Conservation (phyloP, 1,140 invertebrate species). For the Caligus rogercresseyi region DNA sequence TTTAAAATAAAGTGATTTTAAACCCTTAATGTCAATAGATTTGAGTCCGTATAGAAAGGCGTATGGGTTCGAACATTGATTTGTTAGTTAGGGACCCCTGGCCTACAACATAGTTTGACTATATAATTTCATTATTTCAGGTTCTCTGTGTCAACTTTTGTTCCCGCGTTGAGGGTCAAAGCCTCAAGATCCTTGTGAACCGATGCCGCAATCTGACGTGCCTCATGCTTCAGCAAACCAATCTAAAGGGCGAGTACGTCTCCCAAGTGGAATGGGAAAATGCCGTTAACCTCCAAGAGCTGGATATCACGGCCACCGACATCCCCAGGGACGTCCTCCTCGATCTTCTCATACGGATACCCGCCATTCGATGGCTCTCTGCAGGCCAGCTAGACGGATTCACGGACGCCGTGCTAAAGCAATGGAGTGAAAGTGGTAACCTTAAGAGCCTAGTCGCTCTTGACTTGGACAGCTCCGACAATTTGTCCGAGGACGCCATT, state of each 20-base stretch:
- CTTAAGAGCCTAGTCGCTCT: constrained; percentile 63
- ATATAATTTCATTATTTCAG: no score
- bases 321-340: constrained; percentile 79
- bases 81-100: no score
- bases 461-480: constrained; percentile 86
- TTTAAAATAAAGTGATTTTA: no score
- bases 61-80: no score
- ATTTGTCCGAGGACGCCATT: constrained; percentile 75
- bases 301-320: constrained; percentile 93
- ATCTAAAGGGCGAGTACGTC: constrained; percentile 69
- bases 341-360: constrained; percentile 58
- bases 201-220: constrained; percentile 67
- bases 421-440: constrained; percentile 73
- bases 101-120: no score
- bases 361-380: constrained; percentile 13
- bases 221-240: constrained; percentile 31
- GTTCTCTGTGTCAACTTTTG: constrained; percentile 26
- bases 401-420: constrained; percentile 24
- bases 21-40: no score
- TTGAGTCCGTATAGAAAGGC: no score
- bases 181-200: constrained; percentile 81
- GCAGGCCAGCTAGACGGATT: constrained; percentile 21
- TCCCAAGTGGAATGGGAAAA: constrained; percentile 97
- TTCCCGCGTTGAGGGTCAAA: constrained; percentile 84
- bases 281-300: constrained; percentile 48